These are phyloP conservation scores for Eremophila alpestris DNA, from an alignment of 2,797 vertebrate genomes.

Conservation along the genomic window DNA sequence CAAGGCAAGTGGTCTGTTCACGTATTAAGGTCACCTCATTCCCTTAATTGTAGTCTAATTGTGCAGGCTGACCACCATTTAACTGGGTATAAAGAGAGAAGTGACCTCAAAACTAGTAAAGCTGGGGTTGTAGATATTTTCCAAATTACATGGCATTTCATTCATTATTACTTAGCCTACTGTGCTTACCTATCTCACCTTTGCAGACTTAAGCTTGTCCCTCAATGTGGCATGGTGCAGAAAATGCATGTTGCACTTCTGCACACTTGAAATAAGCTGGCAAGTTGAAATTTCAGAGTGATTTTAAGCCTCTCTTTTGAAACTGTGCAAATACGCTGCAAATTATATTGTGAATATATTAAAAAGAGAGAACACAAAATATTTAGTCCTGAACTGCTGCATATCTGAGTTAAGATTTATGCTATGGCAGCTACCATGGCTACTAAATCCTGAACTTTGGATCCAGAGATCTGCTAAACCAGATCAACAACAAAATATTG, in stretches of 20 bases:
- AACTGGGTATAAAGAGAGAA: background rate
- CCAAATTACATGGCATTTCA: background rate
- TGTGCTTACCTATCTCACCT: background rate
- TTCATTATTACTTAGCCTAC: background rate
- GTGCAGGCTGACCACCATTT: background rate
- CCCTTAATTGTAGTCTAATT: background rate
- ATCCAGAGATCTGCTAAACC: background rate
- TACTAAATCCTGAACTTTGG: background rate
- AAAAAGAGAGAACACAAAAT: background rate
- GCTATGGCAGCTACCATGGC: background rate
- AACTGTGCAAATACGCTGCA: background rate
- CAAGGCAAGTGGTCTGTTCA: fast-evolving
- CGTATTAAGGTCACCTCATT: background rate
- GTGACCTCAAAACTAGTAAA: background rate
- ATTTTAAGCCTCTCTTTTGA: background rate
- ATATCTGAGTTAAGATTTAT: background rate
- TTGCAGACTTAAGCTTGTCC: background rate
- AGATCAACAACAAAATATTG: background rate
- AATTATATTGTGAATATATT: background rate
- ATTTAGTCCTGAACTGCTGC: background rate
- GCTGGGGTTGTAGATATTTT: background rate
- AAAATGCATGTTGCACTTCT: background rate
- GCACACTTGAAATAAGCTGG: background rate
- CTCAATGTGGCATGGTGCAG: background rate
- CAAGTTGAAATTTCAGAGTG: background rate